Conservation (phyloP, 2,888 invertebrate genomes). For the Lepidochitona cinerea region DNA sequence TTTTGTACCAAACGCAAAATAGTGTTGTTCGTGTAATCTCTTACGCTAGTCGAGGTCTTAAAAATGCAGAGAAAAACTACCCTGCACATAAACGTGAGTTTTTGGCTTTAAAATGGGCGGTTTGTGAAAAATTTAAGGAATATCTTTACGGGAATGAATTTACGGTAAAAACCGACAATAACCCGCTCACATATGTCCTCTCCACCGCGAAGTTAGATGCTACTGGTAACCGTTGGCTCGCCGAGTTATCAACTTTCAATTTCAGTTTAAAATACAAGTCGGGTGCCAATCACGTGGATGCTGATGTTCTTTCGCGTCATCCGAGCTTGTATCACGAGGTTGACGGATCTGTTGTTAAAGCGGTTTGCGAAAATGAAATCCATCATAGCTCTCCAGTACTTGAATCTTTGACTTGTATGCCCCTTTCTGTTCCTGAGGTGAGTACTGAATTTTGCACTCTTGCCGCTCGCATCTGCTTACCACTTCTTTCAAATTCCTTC, state of each 20-base stretch:
- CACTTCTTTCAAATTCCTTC: no score
- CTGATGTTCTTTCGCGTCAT: conserved; percentile 33
- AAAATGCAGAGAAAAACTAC: no score
- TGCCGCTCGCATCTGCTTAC: no score
- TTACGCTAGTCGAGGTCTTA: conserved; percentile 29
- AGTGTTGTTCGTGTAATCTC: conserved; percentile 21
- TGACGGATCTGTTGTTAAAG: no score
- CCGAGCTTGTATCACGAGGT: conserved; percentile 9
- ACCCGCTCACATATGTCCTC: conserved; percentile 32
- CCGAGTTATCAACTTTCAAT: conserved; percentile 22
- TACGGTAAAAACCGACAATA: conserved; percentile 31
- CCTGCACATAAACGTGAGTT: conserved; percentile 29
- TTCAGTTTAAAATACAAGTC: no score
- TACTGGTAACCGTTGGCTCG: conserved; percentile 32
- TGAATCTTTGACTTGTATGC: no score
- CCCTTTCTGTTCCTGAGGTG: no score
- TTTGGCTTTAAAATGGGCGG: conserved; percentile 28
- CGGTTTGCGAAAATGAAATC: no score
- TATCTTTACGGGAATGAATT: conserved; percentile 22
- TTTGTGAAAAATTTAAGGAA: conserved; percentile 29
- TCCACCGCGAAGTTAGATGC: conserved; percentile 30
- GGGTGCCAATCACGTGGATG: no score
- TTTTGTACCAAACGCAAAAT: conserved; percentile 24
- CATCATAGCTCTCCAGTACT: no score
- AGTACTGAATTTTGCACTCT: no score